Conservation (phyloP, 53 echinoderm and acorn worm species). For the Holothuria scabra region DNA sequence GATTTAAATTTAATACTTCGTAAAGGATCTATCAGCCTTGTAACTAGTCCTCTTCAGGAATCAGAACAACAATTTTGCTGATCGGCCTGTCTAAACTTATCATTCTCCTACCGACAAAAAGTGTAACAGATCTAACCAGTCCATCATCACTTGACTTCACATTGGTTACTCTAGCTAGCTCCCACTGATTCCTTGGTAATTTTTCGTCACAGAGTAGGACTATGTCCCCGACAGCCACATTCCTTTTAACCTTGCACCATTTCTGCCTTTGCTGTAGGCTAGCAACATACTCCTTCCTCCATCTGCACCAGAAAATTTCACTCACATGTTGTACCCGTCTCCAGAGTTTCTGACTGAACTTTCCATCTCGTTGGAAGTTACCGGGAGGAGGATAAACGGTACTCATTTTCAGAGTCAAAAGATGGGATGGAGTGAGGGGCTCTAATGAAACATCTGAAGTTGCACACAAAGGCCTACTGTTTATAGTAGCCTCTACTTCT, state of each 20-base stretch:
- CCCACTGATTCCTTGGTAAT: constrained; percentile 57
- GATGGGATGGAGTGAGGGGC: constrained; percentile 61
- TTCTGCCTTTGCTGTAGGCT: constrained; percentile 58
- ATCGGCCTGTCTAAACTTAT: too few species aligned
- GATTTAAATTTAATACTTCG: too few species aligned
- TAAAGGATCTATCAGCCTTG: too few species aligned
- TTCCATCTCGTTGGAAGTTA: constrained; percentile 49
- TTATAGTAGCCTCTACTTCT: too few species aligned
- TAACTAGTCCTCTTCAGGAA: too few species aligned
- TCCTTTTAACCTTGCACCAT: constrained; percentile 41
- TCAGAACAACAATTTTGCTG: too few species aligned
- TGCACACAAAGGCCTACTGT: too few species aligned
- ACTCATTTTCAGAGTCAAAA: constrained; percentile 57
- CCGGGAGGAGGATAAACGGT: too few species aligned
- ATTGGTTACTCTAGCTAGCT: constrained; percentile 41
- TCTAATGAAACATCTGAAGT: constrained; percentile 24
- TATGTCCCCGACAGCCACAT: constrained; percentile 50
- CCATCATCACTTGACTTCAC: constrained; percentile 40
- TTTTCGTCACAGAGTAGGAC: constrained; percentile 60
- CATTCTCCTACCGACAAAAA: too few species aligned
- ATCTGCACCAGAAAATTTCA: constrained; percentile 60
- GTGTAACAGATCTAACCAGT: too few species aligned
- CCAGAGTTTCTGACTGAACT: constrained; percentile 64
- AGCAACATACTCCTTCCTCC: too few species aligned
- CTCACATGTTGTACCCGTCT: constrained; percentile 60